These are phyloP conservation scores for Umimayanthus chanpuru DNA, from an alignment of 92 coral and sea anemone species.

Conservation along the genomic window DNA sequence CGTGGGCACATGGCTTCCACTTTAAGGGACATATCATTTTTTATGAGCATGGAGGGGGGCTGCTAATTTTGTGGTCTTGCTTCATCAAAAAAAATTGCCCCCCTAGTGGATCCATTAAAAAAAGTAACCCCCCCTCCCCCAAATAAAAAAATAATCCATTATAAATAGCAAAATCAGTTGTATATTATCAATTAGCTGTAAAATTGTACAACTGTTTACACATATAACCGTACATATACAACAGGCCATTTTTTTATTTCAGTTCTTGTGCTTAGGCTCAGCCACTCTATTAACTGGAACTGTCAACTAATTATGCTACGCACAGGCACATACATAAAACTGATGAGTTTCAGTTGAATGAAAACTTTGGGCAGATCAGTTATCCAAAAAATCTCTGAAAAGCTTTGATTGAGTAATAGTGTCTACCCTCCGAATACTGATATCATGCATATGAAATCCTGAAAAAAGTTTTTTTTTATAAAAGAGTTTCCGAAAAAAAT, in stretches of 20 bases:
- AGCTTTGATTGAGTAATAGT: slow-evolving; percentile 3
- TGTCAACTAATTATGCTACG: slow-evolving; percentile 15
- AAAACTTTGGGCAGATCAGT: neutral
- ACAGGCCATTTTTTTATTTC: slow-evolving; percentile 20
- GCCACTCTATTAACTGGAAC: slow-evolving; percentile 1
- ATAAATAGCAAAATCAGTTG: slow-evolving; percentile 10
- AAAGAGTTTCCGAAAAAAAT: slow-evolving; percentile 2
- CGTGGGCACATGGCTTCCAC: too few species aligned
- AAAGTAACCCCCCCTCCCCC: too few species aligned
- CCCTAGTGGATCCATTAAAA: too few species aligned
- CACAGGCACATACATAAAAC: slow-evolving; percentile 19
- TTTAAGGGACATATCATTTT: too few species aligned
- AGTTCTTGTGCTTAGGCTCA: slow-evolving; percentile 6
- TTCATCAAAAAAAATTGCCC: neutral
- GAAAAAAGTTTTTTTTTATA: slow-evolving; percentile 1
- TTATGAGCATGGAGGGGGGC: neutral
- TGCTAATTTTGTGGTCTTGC: slow-evolving; percentile 9
- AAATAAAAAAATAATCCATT: slow-evolving; percentile 2
- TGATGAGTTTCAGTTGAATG: slow-evolving; percentile 4
- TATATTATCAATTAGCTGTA: slow-evolving; percentile 3
- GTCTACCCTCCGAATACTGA: slow-evolving; percentile 3
- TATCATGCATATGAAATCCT: slow-evolving; percentile 3
- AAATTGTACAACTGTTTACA: slow-evolving; percentile 2
- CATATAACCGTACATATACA: slow-evolving; percentile 12
- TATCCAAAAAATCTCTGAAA: slow-evolving; percentile 2